Evolutionary conservation across 2,113 vertebrate genomes (phyloP).

Genomic region (Egretta garzetta): DNA sequence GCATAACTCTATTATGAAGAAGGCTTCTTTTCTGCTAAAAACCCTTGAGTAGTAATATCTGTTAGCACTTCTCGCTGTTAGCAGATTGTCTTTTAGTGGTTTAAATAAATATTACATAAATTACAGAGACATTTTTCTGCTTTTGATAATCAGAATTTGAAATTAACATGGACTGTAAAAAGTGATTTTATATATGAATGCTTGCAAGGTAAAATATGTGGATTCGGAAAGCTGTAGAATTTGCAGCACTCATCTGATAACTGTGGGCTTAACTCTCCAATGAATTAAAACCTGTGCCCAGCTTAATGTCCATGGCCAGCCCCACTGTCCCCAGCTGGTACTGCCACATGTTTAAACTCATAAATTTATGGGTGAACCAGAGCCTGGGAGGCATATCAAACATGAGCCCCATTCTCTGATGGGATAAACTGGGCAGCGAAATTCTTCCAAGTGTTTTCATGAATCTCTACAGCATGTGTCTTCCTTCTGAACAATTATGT

Average conservation of each 20-base stretch:
- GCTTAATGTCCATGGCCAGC: not conserved
- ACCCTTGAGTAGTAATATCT: conserved; percentile 4
- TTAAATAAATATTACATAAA: conserved; percentile 55
- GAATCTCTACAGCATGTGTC: not conserved
- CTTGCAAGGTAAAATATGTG: conserved; percentile 1
- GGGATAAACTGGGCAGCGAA: not conserved
- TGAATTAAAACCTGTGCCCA: not conserved
- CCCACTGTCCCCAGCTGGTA: not conserved
- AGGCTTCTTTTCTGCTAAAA: conserved; percentile 35
- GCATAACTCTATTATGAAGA: conserved; percentile 11
- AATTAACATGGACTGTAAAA: conserved; percentile 24
- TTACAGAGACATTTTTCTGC: conserved; percentile 13
- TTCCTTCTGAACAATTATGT: not conserved
- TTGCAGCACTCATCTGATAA: not conserved
- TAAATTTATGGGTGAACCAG: not conserved
- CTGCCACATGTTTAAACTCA: not conserved
- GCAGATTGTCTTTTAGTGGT: not conserved
- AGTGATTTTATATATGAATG: not conserved
- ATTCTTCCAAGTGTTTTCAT: not conserved
- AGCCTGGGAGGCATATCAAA: not conserved
- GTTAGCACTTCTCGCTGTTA: not conserved
- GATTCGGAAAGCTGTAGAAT: not conserved
- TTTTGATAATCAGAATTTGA: conserved; percentile 38
- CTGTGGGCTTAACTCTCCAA: not conserved
- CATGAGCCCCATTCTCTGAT: not conserved